Percentiles rank a stretch among this genome's conserved stretches.
These are phyloP conservation scores for Cuniculus paca DNA, from an alignment of 2,797 vertebrate species.

Conservation along the genomic window DNA sequence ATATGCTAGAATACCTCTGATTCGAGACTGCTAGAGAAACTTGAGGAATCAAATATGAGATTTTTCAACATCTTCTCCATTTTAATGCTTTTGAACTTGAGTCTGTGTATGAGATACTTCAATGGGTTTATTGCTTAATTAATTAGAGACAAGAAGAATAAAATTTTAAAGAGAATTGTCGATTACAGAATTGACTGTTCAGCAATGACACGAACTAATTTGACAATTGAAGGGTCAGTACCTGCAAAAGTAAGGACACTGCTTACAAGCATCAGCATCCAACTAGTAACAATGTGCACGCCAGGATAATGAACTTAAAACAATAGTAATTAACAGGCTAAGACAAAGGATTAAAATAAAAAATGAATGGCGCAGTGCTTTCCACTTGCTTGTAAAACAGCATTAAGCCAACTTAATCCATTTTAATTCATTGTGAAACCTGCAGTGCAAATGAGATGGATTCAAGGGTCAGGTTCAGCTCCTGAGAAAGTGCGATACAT, in stretches of 20 bases:
- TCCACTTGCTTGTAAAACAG: constrained; percentile 92
- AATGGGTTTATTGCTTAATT: constrained; percentile 76
- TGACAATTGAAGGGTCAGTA: constrained; percentile 93
- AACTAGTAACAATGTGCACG: constrained; percentile 91
- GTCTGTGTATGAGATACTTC: constrained; percentile 61
- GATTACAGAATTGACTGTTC: constrained; percentile 86
- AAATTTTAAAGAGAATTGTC: constrained; percentile 75
- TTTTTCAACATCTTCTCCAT: constrained; percentile 11
- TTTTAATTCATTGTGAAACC: constrained; percentile 87
- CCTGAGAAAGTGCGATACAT: constrained; percentile 94
- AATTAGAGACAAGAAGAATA: constrained; percentile 74
- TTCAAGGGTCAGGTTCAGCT: constrained; percentile 88
- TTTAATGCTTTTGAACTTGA: constrained; percentile 74
- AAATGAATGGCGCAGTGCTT: constrained; percentile 86
- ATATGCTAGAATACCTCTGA: not conserved
- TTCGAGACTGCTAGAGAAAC: not conserved
- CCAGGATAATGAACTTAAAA: constrained; percentile 99
- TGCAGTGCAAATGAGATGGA: constrained; percentile 86
- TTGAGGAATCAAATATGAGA: not conserved
- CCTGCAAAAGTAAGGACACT: constrained; percentile 91
- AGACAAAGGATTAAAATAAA: constrained; percentile 96
- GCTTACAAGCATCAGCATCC: constrained; percentile 92
- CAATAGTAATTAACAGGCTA: constrained; percentile 97
- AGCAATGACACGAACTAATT: constrained; percentile 87
- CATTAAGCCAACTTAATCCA: constrained; percentile 92